Evolutionary conservation across 2,888 invertebrate species (phyloP), one percentile per base, ranked within the genome.

Genomic region (Heliconius hortense): DNA sequence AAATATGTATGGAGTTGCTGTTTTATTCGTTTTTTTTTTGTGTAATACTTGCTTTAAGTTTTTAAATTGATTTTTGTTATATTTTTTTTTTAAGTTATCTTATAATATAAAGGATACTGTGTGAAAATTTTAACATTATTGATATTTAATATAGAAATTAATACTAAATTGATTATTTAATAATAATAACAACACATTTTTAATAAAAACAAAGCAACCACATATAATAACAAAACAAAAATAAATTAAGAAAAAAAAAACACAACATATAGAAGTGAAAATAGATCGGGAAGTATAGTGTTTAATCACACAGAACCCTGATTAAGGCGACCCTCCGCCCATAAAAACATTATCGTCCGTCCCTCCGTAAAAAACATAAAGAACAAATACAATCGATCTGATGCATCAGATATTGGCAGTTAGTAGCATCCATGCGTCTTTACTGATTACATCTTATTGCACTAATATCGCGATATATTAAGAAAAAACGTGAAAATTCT

Each of bases 331-430:
- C 86, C 88, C 88, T 82, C 83, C 83, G 87, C 89, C 92, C 92
- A 91, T 94, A 94, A 94, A 94, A 93, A 93, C 94, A 94, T 93
- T 93, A 94, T 93, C 93, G 90, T 87, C 83, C 88, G 86, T 90
- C 92, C 91, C 93, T 89, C 89, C 88, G 86, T 90, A 92, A 94
- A 94, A 93, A 93, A 90, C 91, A 93, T 93, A 93, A 93, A 93
- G 90, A 91, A 91, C 89, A 90, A 91, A 92, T 89, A 93, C 92
- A 92, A 92, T 92, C 89, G 87, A 86, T 85, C 86, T 84, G 89
- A 87, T 91, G 90, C 92, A 93, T 92, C 91, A 89, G 93, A 92
- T 92, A 92, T 93, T 93, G 92, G 91, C 92, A 91, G 90, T 92
- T 93, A 92, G 89, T 85, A 86, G 84, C 90, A 90, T 89, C 89